phyloP scores from a whole-genome alignment of 1,140 invertebrate species.

The Penaeus vannamei region DNA sequence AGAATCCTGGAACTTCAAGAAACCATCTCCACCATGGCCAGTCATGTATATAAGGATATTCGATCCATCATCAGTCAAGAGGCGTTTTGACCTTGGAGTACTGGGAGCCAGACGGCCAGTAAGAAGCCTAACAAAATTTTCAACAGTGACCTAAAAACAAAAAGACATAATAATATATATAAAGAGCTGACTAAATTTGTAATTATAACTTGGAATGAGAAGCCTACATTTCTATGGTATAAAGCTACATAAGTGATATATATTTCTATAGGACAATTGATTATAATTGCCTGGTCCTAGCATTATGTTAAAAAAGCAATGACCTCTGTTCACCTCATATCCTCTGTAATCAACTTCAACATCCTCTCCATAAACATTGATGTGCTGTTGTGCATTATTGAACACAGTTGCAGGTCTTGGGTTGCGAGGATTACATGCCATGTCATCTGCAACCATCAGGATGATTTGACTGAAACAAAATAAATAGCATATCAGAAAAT shows the following conservation, averaged over 20 bases:
- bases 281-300: too few relatives aligned
- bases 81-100: slow-evolving; percentile 94
- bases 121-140: slow-evolving; percentile 97
- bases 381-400: slow-evolving; percentile 97
- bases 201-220: too few relatives aligned
- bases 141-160: slow-evolving; percentile 84
- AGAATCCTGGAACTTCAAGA: slow-evolving; percentile 99
- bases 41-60: slow-evolving; percentile 98
- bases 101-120: slow-evolving; percentile 92
- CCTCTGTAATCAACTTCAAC: slow-evolving; percentile 99
- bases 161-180: background rate
- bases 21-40: slow-evolving; percentile 98
- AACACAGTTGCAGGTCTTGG: slow-evolving; percentile 98
- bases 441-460: slow-evolving; percentile 99
- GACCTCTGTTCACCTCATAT: slow-evolving; percentile 83
- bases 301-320: slow-evolving; percentile 17
- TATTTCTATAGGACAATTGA: background rate
- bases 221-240: too few relatives aligned
- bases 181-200: too few relatives aligned
- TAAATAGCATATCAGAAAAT: background rate
- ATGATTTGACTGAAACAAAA: slow-evolving; percentile 80
- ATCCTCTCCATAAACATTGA: slow-evolving; percentile 99
- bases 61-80: slow-evolving; percentile 96
- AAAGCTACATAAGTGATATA: too few relatives aligned
- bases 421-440: slow-evolving; percentile 99